Base-by-base conservation (phyloP, 2,888 invertebrate species). In the Papilio gigon region DNA sequence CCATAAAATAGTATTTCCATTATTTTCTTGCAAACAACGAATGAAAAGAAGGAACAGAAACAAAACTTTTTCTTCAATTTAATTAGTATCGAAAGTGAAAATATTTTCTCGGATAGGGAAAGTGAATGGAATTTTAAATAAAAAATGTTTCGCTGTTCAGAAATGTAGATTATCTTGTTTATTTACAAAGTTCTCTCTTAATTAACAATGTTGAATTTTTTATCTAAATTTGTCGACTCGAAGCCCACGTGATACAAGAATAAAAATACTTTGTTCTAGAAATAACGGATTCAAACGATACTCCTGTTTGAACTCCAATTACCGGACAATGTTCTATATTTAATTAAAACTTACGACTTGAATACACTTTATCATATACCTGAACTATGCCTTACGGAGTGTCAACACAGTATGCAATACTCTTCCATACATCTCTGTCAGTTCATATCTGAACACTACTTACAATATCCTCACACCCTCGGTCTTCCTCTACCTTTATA, bases 81-180 rank as follows among this genome's bases (percentile, higher is more conserved):
- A 67, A 63, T 67, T 67, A 58, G n/a, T 4, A 17, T 50, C n/a
- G 44, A 56, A 40, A 67, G 9, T 30, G 22, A 53, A 53, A 67
- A 67, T 37, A 56, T n/a, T 44, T 61, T 33, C 37, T 27, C 14
- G 60, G 22, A 60, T 40, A 22, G 42, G 25, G 22, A 33, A 68
- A 47, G 20, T 42, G 17, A 62, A 47, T 12, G 58, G 44, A 63
- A 33, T 63, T 63, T 63, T 17, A 67, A 44, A 63, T 17, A 44
- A 62, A 42, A 56, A 67, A 61, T 42, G 33, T 67, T 30, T 61
- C 40, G 60, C 22, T 62, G 12, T 58, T 63, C 30, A 8, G 6
- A 60, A 47, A 66, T 44, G 59, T 66, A 60, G 22, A 59, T 59
- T 22, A 63, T 64, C 33, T 33, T 47, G n/a, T 62, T 62, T 35